Conservation (phyloP, 2,113 vertebrate species). For the Otolemur garnettii region DNA sequence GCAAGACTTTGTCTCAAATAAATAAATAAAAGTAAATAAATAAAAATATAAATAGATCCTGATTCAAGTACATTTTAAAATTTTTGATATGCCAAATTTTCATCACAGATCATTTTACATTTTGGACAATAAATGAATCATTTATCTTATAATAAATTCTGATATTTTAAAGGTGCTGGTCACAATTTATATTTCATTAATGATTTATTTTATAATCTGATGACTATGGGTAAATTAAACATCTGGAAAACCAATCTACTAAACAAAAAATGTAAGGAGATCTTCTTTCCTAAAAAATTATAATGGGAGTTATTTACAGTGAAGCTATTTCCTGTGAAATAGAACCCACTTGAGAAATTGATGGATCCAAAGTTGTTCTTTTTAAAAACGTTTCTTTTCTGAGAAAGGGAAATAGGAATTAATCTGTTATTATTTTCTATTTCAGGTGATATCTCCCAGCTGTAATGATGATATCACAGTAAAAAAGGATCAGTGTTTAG, state of each 20-base stretch:
- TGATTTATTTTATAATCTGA: neutral
- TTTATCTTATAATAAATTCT: slow-evolving; percentile 42
- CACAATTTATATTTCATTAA: slow-evolving; percentile 55
- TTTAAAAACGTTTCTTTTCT: slow-evolving; percentile 51
- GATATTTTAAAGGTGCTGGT: neutral
- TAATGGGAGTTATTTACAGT: slow-evolving; percentile 5
- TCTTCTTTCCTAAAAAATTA: neutral
- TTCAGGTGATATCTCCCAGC: slow-evolving; percentile 97
- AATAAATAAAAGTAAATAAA: no score
- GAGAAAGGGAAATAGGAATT: slow-evolving; percentile 34
- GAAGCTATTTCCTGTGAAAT: neutral
- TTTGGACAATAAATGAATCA: slow-evolving; percentile 16
- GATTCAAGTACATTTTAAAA: neutral
- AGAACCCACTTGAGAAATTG: slow-evolving; percentile 1
- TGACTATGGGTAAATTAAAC: neutral
- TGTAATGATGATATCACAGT: slow-evolving; percentile 96
- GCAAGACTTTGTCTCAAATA: no score
- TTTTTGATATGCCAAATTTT: neutral
- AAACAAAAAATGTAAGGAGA: neutral
- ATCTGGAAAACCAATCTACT: slow-evolving; percentile 33
- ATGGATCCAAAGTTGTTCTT: neutral
- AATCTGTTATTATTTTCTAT: slow-evolving; percentile 72
- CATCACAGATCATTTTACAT: slow-evolving; percentile 17
- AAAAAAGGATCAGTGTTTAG: slow-evolving; percentile 98
- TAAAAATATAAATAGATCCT: neutral